These are phyloP conservation scores for Orgyia antiqua DNA, from an alignment of 2,888 invertebrate species.

Conservation along the genomic window DNA sequence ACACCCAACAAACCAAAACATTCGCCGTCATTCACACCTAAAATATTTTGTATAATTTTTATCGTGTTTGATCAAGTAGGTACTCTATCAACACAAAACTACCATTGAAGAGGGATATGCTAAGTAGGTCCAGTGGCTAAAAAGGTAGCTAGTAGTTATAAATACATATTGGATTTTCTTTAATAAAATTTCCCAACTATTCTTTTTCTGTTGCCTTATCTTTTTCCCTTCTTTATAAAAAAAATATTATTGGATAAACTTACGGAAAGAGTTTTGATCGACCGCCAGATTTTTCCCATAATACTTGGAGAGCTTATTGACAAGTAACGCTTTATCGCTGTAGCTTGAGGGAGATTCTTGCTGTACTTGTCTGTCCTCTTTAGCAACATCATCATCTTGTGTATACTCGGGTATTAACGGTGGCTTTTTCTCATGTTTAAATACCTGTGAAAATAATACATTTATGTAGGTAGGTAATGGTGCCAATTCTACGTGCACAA, in stretches of 20 bases:
- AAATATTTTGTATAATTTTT: background rate
- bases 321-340: conserved; percentile 71
- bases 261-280: conserved; percentile 82
- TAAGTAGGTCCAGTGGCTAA: no score
- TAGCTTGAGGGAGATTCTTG: conserved; percentile 40
- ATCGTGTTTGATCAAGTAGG: no score
- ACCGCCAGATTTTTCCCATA: conserved; percentile 88
- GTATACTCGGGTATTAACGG: conserved; percentile 49
- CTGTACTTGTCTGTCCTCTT: conserved; percentile 70
- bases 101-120: no score
- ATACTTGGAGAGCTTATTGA: conserved; percentile 84
- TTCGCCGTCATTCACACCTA: conserved; percentile 83
- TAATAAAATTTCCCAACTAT: no score
- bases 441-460: conserved; percentile 29
- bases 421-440: conserved; percentile 36
- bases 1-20: conserved; percentile 91
- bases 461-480: background rate
- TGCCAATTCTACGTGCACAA: no score
- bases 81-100: no score
- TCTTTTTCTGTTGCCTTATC: no score
- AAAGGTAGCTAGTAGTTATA: no score
- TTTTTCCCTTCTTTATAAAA: no score
- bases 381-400: conserved; percentile 76
- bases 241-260: no score
- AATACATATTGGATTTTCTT: background rate